Evolutionary conservation across 2,113 vertebrate species (phyloP).

Genomic region (Agapornis roseicollis): DNA sequence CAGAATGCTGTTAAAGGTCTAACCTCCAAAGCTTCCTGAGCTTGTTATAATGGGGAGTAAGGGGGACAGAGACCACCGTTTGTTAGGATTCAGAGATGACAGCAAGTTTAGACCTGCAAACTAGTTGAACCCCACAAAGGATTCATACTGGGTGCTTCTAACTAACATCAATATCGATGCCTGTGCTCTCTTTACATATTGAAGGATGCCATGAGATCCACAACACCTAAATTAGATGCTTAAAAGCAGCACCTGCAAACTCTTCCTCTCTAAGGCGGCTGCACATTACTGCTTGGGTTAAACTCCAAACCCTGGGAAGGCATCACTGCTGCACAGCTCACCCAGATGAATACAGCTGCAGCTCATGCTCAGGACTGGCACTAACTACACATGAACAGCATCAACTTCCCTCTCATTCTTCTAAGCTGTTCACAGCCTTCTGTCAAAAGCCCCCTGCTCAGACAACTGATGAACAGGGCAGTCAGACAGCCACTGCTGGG

Average conservation of each 20-base stretch:
- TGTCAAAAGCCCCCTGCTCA: neutral
- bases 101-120: neutral
- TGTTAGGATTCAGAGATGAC: neutral
- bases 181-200: neutral
- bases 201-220: slow-evolving; percentile 33
- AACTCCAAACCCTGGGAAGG: neutral
- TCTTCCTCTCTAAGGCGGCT: neutral
- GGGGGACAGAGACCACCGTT: neutral
- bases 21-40: neutral
- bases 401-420: neutral
- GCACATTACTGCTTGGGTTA: neutral
- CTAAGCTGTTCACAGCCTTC: neutral
- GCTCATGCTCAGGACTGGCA: accelerated
- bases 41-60: accelerated
- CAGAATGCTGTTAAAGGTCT: neutral
- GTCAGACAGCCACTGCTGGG: neutral
- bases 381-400: neutral
- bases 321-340: neutral
- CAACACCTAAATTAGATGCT: neutral
- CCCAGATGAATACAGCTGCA: neutral
- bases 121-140: neutral
- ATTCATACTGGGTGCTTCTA: neutral
- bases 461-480: neutral
- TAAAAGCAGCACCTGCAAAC: slow-evolving; percentile 28
- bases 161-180: neutral